Base-by-base conservation (phyloP, 2,888 invertebrate genomes). In the Amiota mariae region DNA sequence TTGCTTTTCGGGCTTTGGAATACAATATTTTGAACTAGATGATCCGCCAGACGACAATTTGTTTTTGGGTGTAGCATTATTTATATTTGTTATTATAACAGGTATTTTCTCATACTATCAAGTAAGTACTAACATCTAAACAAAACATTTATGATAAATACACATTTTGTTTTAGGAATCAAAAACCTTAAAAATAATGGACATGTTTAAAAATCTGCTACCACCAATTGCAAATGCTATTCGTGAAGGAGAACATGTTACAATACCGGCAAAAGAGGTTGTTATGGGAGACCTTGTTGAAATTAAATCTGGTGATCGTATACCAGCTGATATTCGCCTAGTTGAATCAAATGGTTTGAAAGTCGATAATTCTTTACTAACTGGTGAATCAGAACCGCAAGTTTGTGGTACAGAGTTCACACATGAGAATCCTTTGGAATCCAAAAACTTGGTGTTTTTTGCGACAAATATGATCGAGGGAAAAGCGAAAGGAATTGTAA, bases 71-170 rank as follows among this genome's bases (percentile, higher is more conserved):
- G 94, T 95, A 88, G 95, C 98, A 90, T 93, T 98, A 91, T 94
- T 97, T 84, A 94, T 94, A 90, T 98, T 98, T 88, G 98, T 98
- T 85, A 95, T 98, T 91, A 96, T 98, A 82, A 98, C 98, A 89
- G 98, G 98, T 89, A 95, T 97, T 90, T 98, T 98, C 94, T 98
- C 98, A 81, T 98, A 98, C 92, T 98, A 98, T 91, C 98, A 98
- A 92, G 98, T 98, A 92, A 79, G 67, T 74, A 54, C 12, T 20
- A 12, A 56, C 12, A 46, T 24, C 24, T 24, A 24, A 24, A 3
- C 24, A 24, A 24, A 24, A 24, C 24, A 24, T 24, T 24, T 2
- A 24, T 24, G 24, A 24, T 24, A 24, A 24, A 2, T 24, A 24
- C 3, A 24, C 24, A 2, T 3, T 24, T 24, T 3, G 1, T 24